Percentiles rank a stretch among this genome's conserved stretches.
Conservation (phyloP, 1,140 invertebrate species). For the Pogonomyrmex californicus region DNA sequence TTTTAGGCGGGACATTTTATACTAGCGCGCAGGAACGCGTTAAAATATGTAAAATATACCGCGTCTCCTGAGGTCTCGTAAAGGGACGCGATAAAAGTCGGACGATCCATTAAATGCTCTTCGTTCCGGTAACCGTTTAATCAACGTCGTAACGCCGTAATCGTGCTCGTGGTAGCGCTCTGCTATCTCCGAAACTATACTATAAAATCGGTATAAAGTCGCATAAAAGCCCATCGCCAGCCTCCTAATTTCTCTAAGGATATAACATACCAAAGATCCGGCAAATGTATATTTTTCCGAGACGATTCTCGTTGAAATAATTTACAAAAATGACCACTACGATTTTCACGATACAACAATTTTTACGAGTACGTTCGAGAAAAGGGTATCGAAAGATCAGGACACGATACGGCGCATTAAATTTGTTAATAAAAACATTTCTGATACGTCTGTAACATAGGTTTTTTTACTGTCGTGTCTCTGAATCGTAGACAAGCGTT, state of each 20-base stretch:
- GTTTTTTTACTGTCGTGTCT: conserved; percentile 71
- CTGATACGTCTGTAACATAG: conserved; percentile 76
- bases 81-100: conserved; percentile 63
- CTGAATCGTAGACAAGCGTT: conserved; percentile 67
- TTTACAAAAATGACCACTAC: conserved; percentile 66
- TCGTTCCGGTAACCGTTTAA: conserved; percentile 74
- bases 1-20: background rate
- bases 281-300: conserved; percentile 41
- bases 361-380: conserved; percentile 65
- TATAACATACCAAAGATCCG: conserved; percentile 49
- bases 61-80: conserved; percentile 21
- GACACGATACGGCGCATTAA: conserved; percentile 68
- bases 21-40: background rate
- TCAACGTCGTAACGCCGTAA: conserved; percentile 53
- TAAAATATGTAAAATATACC: conserved; percentile 41
- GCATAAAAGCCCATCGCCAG: conserved; percentile 63
- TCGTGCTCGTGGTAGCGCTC: conserved; percentile 8
- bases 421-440: conserved; percentile 84
- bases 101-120: conserved; percentile 66
- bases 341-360: conserved; percentile 34
- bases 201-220: conserved; percentile 71
- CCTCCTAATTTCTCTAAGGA: conserved; percentile 68
- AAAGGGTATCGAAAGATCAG: background rate
- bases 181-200: background rate
- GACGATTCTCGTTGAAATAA: background rate